Evolutionary conservation across 1,140 invertebrate genomes (phyloP).

Genomic region (Drosophila malerkotliana): DNA sequence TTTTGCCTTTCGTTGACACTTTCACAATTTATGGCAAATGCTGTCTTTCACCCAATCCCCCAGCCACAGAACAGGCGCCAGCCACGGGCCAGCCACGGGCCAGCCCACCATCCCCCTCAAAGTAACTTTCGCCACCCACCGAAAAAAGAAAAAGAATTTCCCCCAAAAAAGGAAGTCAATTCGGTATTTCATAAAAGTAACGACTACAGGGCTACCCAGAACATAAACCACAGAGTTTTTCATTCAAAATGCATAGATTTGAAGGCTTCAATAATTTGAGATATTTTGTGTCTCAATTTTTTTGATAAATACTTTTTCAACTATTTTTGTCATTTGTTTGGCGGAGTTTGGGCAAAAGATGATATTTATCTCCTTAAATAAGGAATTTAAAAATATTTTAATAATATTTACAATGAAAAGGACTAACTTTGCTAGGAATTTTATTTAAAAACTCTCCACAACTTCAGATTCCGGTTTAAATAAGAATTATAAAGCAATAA

Average conservation of each 20-base stretch:
- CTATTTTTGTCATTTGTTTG: neutral
- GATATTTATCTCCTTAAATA: no score
- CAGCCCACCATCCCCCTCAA: constrained; percentile 42
- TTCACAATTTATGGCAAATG: constrained; percentile 82
- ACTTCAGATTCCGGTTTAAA: no score
- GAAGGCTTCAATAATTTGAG: neutral
- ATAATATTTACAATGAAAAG: no score
- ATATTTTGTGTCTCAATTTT: neutral
- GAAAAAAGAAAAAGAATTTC: constrained; percentile 43
- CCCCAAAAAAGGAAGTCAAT: constrained; percentile 36
- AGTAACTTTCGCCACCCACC: constrained; percentile 75
- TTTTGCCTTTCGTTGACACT: constrained; percentile 81
- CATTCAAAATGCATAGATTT: neutral
- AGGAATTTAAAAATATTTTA: no score
- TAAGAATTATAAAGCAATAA: no score
- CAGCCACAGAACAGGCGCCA: constrained; percentile 70
- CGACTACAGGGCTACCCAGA: constrained; percentile 27
- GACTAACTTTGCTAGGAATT: no score
- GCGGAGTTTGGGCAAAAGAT: no score
- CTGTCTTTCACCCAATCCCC: constrained; percentile 64
- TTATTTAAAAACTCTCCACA: no score
- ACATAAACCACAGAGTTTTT: neutral
- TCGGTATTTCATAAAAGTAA: constrained; percentile 2
- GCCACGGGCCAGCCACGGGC: constrained; percentile 47
- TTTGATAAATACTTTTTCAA: neutral